Percentiles rank a stretch among this genome's conserved stretches.
These are phyloP conservation scores for Drosophila kanekoi DNA, from an alignment of 2,888 invertebrate genomes.

Conservation along the genomic window DNA sequence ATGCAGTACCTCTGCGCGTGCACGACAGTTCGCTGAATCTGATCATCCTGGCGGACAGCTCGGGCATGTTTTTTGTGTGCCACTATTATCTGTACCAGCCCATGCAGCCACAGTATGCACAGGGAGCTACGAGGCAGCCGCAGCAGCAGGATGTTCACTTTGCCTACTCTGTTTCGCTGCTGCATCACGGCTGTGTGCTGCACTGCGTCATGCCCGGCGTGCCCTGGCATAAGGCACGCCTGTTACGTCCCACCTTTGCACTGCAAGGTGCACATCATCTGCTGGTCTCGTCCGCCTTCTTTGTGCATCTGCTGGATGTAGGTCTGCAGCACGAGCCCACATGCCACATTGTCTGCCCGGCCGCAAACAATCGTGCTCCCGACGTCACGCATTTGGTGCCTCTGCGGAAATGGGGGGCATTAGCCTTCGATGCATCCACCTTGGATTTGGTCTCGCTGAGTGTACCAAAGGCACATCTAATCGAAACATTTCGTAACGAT, in stretches of 20 bases:
- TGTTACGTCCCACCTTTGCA: constrained; percentile 91
- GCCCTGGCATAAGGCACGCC: constrained; percentile 91
- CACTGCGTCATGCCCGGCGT: constrained; percentile 93
- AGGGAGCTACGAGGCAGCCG: constrained; percentile 53
- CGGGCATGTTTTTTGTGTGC: constrained; percentile 91
- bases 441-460: constrained; percentile 90
- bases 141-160: constrained; percentile 88
- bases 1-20: constrained; percentile 91
- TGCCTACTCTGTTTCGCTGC: constrained; percentile 92
- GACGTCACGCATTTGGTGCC: constrained; percentile 88
- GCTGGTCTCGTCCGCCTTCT: constrained; percentile 92
- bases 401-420: constrained; percentile 83
- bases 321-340: constrained; percentile 93
- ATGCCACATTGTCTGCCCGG: constrained; percentile 90
- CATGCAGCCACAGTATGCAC: constrained; percentile 85
- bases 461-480: constrained; percentile 89
- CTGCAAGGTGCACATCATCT: constrained; percentile 92
- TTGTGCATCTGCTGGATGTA: constrained; percentile 94
- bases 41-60: constrained; percentile 90
- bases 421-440: constrained; percentile 88
- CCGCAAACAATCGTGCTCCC: constrained; percentile 85
- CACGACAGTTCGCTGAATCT: constrained; percentile 93
- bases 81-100: constrained; percentile 94
- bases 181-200: constrained; percentile 93
- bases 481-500: constrained; percentile 89